phyloP scores from a whole-genome alignment of 2,888 invertebrate genomes.

The Chloroclystis v-ata region DNA sequence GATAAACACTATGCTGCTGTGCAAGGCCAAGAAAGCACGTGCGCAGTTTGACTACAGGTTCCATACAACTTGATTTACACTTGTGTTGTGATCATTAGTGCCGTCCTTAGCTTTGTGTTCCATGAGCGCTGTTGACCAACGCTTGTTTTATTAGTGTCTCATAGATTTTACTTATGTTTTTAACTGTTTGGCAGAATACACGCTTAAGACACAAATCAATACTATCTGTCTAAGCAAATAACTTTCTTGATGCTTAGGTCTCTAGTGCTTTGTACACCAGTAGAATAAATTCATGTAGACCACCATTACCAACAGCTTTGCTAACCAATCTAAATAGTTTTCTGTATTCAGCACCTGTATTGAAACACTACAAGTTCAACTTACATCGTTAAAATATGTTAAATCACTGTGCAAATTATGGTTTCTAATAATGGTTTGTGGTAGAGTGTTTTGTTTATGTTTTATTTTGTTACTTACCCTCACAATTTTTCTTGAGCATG shows the following conservation, averaged over 20 bases:
- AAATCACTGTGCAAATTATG: background rate
- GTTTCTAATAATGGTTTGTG: constrained; percentile 18
- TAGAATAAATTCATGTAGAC: constrained; percentile 26
- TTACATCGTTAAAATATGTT: background rate
- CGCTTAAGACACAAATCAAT: constrained; percentile 31
- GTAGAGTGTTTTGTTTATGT: constrained; percentile 8
- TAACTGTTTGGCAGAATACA: constrained; percentile 31
- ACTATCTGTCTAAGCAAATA: constrained; percentile 31
- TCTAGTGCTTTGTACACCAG: constrained; percentile 33
- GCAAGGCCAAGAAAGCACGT: constrained; percentile 84
- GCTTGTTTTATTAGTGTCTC: constrained; percentile 47
- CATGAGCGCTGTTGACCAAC: constrained; percentile 41
- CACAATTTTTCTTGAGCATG: constrained; percentile 24
- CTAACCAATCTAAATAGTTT: constrained; percentile 23
- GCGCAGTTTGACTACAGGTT: constrained; percentile 85
- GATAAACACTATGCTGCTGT: constrained; percentile 82
- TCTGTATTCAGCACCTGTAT: background rate
- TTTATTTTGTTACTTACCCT: constrained; percentile 19
- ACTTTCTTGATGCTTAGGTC: constrained; percentile 32
- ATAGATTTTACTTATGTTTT: constrained; percentile 26
- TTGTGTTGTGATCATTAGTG: constrained; percentile 75
- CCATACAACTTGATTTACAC: constrained; percentile 56
- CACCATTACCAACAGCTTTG: constrained; percentile 31
- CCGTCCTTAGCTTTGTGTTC: constrained; percentile 63
- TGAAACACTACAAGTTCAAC: background rate